Conservation (phyloP, 2,797 vertebrate genomes). For the Lates japonicus region DNA sequence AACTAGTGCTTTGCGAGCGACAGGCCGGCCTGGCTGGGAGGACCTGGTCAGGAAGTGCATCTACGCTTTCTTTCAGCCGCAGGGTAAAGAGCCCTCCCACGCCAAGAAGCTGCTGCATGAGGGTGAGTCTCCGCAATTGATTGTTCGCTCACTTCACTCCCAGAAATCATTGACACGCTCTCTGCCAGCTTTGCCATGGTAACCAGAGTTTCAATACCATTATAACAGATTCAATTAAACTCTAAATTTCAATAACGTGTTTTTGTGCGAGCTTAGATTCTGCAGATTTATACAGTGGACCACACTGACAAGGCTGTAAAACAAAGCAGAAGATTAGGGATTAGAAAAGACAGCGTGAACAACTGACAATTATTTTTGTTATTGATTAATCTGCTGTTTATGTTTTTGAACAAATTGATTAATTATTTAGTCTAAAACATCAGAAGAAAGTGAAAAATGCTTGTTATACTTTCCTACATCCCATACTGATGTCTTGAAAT, state of each 20-base stretch:
- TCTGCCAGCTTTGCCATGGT: conserved; percentile 12
- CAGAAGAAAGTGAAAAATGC: background rate
- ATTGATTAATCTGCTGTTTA: background rate
- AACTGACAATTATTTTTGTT: background rate
- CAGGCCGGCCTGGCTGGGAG: conserved; percentile 96
- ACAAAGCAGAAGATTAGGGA: background rate
- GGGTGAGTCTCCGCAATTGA: conserved; percentile 82
- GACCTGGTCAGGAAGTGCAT: conserved; percentile 97
- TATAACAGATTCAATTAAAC: background rate
- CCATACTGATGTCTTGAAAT: background rate
- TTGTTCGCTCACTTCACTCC: conserved; percentile 6
- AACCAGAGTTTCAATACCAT: conserved; percentile 3
- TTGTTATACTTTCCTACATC: background rate
- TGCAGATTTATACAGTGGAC: background rate
- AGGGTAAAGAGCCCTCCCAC: conserved; percentile 94
- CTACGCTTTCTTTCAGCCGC: conserved; percentile 97
- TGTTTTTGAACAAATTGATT: background rate
- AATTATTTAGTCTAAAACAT: background rate
- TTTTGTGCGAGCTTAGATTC: background rate
- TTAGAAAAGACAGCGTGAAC: background rate
- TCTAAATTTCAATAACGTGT: background rate
- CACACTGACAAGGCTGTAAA: background rate
- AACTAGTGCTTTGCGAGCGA: conserved; percentile 93
- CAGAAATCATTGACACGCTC: conserved; percentile 23
- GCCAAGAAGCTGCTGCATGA: conserved; percentile 97